Conservation (phyloP, 2,113 vertebrate genomes). For the Origma solitaria region DNA sequence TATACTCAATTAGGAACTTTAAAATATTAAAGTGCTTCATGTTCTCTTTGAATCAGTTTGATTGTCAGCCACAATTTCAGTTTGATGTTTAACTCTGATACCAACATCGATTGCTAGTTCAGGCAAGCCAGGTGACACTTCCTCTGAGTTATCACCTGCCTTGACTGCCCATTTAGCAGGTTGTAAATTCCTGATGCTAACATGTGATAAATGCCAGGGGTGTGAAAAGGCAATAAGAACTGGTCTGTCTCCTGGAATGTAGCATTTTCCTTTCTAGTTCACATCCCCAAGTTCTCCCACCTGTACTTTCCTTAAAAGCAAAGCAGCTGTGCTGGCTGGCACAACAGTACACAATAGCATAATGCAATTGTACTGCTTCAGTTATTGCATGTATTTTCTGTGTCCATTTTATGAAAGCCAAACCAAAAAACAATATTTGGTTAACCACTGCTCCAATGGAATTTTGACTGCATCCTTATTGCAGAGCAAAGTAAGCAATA, state of each 20-base stretch:
- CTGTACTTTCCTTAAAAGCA: not conserved
- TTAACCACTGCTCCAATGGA: conserved; percentile 40
- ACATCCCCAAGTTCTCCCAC: conserved; percentile 2
- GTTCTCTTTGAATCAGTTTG: not conserved
- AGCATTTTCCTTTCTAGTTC: not conserved
- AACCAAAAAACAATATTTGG: conserved; percentile 49
- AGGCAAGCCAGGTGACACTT: not conserved
- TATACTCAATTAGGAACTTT: not conserved
- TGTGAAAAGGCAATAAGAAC: not conserved
- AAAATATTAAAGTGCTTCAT: not conserved
- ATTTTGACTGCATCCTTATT: conserved; percentile 49
- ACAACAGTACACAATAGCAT: not conserved
- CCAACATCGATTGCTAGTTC: not conserved
- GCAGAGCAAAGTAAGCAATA: conserved; percentile 36
- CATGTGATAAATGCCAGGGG: not conserved
- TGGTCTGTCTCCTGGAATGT: not conserved
- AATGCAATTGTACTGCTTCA: not conserved
- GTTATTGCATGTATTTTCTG: conserved; percentile 35
- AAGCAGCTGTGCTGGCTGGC: conserved; percentile 30
- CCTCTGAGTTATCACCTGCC: not conserved
- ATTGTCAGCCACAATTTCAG: not conserved
- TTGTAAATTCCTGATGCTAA: not conserved
- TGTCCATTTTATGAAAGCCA: conserved; percentile 13
- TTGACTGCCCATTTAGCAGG: not conserved
- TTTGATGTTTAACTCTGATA: not conserved